Evolutionary conservation across 1,140 invertebrate species (phyloP).

Genomic region (Cherax destructor): DNA sequence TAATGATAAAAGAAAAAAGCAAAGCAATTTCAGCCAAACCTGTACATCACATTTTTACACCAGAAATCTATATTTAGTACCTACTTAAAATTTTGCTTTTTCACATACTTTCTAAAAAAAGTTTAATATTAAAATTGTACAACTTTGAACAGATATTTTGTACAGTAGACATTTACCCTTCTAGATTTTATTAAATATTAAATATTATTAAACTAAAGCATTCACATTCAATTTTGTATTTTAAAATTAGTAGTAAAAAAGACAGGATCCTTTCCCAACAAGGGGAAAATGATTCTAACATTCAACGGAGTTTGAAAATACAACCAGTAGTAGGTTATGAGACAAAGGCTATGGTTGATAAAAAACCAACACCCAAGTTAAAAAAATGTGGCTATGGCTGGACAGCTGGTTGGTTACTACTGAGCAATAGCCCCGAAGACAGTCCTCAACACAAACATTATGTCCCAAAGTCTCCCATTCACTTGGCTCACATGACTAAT

Average conservation of each 20-base stretch:
- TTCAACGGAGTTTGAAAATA: constrained; percentile 40
- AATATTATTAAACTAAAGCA: constrained; percentile 14
- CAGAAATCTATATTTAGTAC: constrained; percentile 35
- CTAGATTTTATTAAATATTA: constrained; percentile 37
- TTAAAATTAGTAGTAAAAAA: constrained; percentile 34
- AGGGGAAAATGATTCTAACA: constrained; percentile 27
- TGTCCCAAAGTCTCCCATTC: constrained; percentile 46
- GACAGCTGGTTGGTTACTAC: constrained; percentile 59
- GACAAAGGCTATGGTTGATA: constrained; percentile 20
- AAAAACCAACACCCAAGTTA: constrained; percentile 41
- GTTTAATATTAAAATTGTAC: constrained; percentile 58
- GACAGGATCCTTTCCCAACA: constrained; percentile 45
- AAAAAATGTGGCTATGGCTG: constrained; percentile 29
- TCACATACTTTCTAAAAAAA: constrained; percentile 48
- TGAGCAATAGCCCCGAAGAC: constrained; percentile 55
- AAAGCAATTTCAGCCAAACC: constrained; percentile 1
- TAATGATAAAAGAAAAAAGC: constrained; percentile 27
- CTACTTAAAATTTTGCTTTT: constrained; percentile 45
- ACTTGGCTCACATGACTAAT: constrained; percentile 34
- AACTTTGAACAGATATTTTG: constrained; percentile 66
- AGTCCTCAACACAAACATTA: constrained; percentile 52
- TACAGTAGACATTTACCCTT: constrained; percentile 53
- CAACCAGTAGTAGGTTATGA: constrained; percentile 35
- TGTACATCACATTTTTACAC: constrained; percentile 16
- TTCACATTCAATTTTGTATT: constrained; percentile 7